phyloP scores from a whole-genome alignment of 2,888 invertebrate species.

The Augochlorella aurata region DNA sequence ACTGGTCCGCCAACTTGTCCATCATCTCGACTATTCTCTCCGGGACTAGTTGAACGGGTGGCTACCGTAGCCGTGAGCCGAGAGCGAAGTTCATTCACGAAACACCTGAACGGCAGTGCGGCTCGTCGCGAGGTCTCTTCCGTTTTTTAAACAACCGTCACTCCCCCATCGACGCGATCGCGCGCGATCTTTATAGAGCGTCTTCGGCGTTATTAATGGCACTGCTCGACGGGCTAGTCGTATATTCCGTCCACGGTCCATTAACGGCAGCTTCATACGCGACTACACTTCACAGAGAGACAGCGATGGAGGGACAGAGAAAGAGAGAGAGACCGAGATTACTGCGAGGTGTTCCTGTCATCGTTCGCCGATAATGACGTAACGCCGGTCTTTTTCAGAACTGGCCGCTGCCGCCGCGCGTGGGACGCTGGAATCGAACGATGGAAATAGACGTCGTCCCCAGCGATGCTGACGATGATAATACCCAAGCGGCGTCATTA shows the following conservation, averaged over 20 bases:
- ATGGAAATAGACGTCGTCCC: slow-evolving; percentile 33
- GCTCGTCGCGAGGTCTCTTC: not conserved
- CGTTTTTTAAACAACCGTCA: slow-evolving; percentile 23
- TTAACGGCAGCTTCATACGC: slow-evolving; percentile 58
- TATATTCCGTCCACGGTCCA: slow-evolving; percentile 58
- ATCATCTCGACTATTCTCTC: not conserved
- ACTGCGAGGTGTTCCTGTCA: slow-evolving; percentile 47
- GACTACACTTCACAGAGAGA: slow-evolving; percentile 42
- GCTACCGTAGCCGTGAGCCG: not conserved
- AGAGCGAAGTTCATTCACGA: slow-evolving; percentile 28
- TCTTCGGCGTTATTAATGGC: slow-evolving; percentile 61
- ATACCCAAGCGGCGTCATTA: slow-evolving; percentile 37
- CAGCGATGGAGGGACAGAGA: not conserved
- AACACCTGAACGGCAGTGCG: slow-evolving; percentile 13
- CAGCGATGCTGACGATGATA: slow-evolving; percentile 44
- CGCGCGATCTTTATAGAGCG: slow-evolving; percentile 43
- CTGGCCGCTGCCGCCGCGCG: slow-evolving; percentile 24
- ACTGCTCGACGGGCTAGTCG: slow-evolving; percentile 65
- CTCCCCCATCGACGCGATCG: slow-evolving; percentile 25
- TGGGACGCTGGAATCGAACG: slow-evolving; percentile 45
- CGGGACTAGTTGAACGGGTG: not conserved
- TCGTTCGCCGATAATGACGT: slow-evolving; percentile 64
- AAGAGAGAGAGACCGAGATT: not conserved
- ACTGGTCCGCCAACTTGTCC: not conserved
- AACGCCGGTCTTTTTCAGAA: slow-evolving; percentile 49